A percentile compares a stretch with the other conserved stretches of the same genome.
Conservation (phyloP, 2,888 invertebrate species). For the Leistus spinibarbis region DNA sequence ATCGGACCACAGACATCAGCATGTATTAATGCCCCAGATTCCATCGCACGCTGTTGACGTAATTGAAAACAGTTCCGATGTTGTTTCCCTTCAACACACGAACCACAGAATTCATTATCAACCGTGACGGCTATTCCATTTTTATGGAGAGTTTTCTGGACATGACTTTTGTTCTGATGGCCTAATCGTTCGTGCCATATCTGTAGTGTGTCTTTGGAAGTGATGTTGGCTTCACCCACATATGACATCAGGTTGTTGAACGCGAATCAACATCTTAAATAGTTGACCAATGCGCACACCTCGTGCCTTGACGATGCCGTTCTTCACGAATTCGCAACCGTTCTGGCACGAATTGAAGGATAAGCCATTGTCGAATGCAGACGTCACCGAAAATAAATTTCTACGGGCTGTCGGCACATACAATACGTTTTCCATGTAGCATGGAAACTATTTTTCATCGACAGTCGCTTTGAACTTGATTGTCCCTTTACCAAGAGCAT, state of each 20-base stretch:
- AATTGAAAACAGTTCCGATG: too few relatives aligned
- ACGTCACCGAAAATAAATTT: constrained; percentile 22
- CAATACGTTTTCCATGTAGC: background rate
- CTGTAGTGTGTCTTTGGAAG: background rate
- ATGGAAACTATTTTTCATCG: too few relatives aligned
- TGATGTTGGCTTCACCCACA: background rate
- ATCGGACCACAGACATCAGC: too few relatives aligned
- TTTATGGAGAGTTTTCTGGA: constrained; percentile 9
- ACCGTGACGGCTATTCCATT: background rate
- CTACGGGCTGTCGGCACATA: background rate
- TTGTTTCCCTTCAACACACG: too few relatives aligned
- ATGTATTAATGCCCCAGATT: too few relatives aligned
- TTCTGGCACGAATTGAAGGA: background rate
- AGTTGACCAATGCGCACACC: background rate
- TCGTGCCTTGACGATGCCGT: constrained; percentile 9
- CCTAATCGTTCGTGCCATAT: constrained; percentile 19
- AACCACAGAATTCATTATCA: background rate
- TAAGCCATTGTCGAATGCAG: too few relatives aligned
- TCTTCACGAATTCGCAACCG: constrained; percentile 8
- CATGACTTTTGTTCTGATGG: constrained; percentile 15
- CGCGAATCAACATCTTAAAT: background rate
- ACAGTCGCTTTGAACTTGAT: constrained; percentile 7
- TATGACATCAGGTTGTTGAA: background rate
- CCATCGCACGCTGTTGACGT: too few relatives aligned
- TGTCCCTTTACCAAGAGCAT: background rate